These are phyloP conservation scores for Coreoperca whiteheadi DNA, from an alignment of 2,113 vertebrate genomes.

Conservation along the genomic window DNA sequence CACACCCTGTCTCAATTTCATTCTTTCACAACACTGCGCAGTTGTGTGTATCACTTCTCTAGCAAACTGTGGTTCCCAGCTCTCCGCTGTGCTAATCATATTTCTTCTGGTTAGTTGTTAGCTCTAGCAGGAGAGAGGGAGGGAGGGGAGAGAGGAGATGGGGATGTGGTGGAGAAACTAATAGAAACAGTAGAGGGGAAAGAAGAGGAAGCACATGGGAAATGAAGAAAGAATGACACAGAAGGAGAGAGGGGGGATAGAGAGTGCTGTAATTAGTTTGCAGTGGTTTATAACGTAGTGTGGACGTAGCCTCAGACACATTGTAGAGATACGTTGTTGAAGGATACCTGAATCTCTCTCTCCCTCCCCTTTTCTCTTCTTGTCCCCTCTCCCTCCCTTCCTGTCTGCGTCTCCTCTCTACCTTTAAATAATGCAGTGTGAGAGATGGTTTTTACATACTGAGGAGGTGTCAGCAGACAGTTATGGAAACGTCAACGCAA, in stretches of 20 bases:
- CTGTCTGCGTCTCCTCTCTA: constrained; percentile 41
- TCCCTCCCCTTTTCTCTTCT: constrained; percentile 12
- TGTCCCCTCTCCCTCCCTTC: constrained; percentile 26
- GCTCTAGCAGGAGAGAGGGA: constrained; percentile 39
- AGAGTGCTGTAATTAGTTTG: constrained; percentile 68
- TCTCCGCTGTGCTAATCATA: constrained; percentile 75
- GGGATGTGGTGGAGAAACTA: constrained; percentile 27
- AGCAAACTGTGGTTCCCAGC: constrained; percentile 61
- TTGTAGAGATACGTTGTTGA: constrained; percentile 36
- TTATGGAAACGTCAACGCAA: constrained; percentile 55
- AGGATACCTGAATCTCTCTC: constrained; percentile 60
- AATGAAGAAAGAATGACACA: constrained; percentile 22
- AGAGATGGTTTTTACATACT: constrained; percentile 71
- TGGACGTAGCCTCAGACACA: no score
- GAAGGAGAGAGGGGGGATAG: constrained; percentile 35
- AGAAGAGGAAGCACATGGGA: constrained; percentile 43
- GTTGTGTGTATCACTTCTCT: constrained; percentile 56
- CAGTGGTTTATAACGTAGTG: constrained; percentile 44
- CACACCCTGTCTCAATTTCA: constrained; percentile 54
- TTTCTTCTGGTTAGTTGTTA: constrained; percentile 72
- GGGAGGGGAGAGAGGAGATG: constrained; percentile 9
- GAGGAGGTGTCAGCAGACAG: constrained; percentile 73
- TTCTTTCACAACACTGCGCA: constrained; percentile 41
- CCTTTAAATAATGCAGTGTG: constrained; percentile 78
- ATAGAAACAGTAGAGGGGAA: constrained; percentile 40